Evolutionary conservation across 2,797 vertebrate species (phyloP).

Genomic region (Coregonus suidteri): DNA sequence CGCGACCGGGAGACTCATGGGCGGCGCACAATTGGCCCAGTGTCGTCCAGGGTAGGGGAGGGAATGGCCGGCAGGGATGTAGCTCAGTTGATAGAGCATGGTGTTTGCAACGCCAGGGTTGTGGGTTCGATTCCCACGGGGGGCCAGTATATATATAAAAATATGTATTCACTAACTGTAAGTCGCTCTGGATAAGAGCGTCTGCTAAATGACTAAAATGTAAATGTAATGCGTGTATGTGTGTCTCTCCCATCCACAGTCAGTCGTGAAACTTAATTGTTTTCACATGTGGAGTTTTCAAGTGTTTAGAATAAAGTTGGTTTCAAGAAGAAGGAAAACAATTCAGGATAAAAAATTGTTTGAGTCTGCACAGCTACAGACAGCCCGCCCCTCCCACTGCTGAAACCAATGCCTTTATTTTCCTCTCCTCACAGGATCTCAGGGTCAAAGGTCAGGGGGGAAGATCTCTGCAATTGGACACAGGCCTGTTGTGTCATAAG

Average conservation of each 20-base stretch:
- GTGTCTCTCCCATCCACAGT: constrained; percentile 62
- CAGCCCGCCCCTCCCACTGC: constrained; percentile 47
- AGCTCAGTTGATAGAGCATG: too few relatives aligned
- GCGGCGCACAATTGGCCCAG: too few relatives aligned
- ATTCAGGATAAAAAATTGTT: constrained; percentile 21
- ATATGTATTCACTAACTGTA: too few relatives aligned
- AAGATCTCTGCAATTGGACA: constrained; percentile 75
- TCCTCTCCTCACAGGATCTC: constrained; percentile 60
- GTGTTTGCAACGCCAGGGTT: too few relatives aligned
- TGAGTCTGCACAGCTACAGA: constrained; percentile 55
- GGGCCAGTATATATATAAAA: too few relatives aligned
- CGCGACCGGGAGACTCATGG: too few relatives aligned
- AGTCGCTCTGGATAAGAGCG: too few relatives aligned
- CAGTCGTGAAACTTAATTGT: constrained; percentile 75
- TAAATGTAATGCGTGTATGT: constrained; percentile 48
- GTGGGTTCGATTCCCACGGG: too few relatives aligned
- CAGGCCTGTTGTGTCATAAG: constrained; percentile 70
- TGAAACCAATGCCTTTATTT: constrained; percentile 72
- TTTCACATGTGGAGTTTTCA: constrained; percentile 80
- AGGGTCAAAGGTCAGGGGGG: constrained; percentile 69
- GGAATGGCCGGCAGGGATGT: too few relatives aligned
- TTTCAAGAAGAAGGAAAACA: constrained; percentile 64
- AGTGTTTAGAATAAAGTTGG: constrained; percentile 76
- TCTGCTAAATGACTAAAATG: too few relatives aligned
- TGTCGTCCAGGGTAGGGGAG: too few relatives aligned